phyloP scores from a whole-genome alignment of 2,888 invertebrate species.

The Epirrita christyi region DNA sequence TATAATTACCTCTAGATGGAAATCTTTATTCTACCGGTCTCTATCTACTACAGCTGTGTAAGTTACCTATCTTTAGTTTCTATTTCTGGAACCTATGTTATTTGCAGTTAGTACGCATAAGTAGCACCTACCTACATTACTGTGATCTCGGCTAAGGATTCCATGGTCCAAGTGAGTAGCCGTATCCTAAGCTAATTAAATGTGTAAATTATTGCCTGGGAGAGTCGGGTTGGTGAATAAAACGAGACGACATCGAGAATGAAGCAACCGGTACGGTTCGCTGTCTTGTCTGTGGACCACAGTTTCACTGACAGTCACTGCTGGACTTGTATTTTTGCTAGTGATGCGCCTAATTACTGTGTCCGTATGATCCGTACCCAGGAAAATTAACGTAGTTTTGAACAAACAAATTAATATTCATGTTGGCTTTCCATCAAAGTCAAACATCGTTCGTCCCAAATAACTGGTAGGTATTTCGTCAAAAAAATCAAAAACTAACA shows the following conservation, averaged over 20 bases:
- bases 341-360: slow-evolving; percentile 5
- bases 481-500: no score
- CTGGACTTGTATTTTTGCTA: slow-evolving; percentile 18
- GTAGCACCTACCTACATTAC: background rate
- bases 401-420: no score
- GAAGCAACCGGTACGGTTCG: slow-evolving; percentile 65
- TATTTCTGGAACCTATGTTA: no score
- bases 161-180: slow-evolving; percentile 2
- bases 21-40: no score
- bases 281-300: slow-evolving; percentile 9
- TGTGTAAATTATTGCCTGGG: slow-evolving; percentile 23
- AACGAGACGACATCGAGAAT: slow-evolving; percentile 36
- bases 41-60: no score
- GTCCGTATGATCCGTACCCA: background rate
- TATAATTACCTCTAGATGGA: no score
- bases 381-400: background rate
- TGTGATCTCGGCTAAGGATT: background rate
- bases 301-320: slow-evolving; percentile 7
- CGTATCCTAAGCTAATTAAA: slow-evolving; percentile 25
- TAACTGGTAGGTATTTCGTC: no score
- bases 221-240: slow-evolving; percentile 33
- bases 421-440: no score
- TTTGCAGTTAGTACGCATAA: background rate
- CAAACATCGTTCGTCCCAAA: no score
- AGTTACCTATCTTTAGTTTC: no score